Evolutionary conservation across 2,888 invertebrate genomes (phyloP).

Genomic region (Lasioglossum pauxillum): DNA sequence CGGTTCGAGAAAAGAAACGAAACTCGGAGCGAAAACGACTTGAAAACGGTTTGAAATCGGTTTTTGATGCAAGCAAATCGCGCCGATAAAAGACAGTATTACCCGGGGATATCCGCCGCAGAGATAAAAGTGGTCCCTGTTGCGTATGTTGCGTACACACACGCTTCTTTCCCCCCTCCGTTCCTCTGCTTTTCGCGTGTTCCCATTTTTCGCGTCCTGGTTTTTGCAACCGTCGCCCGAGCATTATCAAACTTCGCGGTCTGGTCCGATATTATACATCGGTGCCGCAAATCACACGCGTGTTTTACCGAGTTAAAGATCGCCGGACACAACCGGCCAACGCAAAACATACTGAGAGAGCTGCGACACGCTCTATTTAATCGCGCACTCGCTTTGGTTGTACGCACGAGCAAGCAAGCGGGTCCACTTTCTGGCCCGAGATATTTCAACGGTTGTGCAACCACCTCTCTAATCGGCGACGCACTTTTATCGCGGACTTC

Average conservation of each 20-base stretch:
- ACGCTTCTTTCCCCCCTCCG: neutral
- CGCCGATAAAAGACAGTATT: too few relatives aligned
- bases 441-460: slow-evolving; percentile 25
- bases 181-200: neutral
- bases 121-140: neutral
- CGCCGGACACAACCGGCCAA: slow-evolving; percentile 9
- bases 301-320: neutral
- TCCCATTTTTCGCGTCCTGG: neutral
- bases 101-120: neutral
- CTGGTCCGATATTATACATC: neutral
- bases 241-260: neutral
- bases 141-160: neutral
- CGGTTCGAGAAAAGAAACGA: neutral
- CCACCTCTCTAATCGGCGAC: slow-evolving; percentile 18
- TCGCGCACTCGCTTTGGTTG: slow-evolving; percentile 22
- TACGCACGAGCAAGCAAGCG: neutral
- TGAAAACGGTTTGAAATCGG: neutral
- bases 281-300: neutral
- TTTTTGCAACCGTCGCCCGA: neutral
- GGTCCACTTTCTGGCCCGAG: slow-evolving; percentile 9
- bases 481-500: slow-evolving; percentile 2
- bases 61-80: neutral
- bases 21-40: neutral
- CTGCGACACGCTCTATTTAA: slow-evolving; percentile 53
- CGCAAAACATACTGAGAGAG: slow-evolving; percentile 23